Evolutionary conservation across 2,888 invertebrate genomes (phyloP), one percentile per base, ranked within the genome.

Genomic region (Anthrax anthrax): DNA sequence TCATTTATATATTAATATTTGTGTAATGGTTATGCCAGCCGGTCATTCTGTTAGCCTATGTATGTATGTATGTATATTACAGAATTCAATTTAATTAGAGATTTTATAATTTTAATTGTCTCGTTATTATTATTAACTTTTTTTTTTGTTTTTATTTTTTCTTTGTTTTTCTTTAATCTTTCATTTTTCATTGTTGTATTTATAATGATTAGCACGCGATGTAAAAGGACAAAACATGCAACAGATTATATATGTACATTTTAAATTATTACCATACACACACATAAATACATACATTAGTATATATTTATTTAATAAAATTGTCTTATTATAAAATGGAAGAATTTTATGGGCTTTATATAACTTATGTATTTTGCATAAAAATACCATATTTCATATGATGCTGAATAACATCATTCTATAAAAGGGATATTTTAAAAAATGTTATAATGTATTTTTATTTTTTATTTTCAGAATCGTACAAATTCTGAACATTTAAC

Each of bases 401-500:
- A n/a, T n/a, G n/a, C n/a, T n/a, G n/a, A n/a, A n/a, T n/a, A n/a
- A n/a, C n/a, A n/a, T n/a, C n/a, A n/a, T n/a, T n/a, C n/a, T n/a
- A n/a, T n/a, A n/a, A n/a, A n/a, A n/a, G n/a, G n/a, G n/a, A n/a
- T n/a, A n/a, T n/a, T n/a, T n/a, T n/a, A n/a, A n/a, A n/a, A n/a
- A n/a, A n/a, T n/a, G n/a, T n/a, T 23, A 8, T 23, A 23, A 23
- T 23, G 8, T 23, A 8, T 6, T 23, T 23, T 23, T 23, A 23
- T 32, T 32, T 12, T 32, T 12, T 36, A 10, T 49, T 72, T 74
- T 50, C 77, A 83, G 82, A 82, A 81, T 62, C 77, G 78, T 55
- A 81, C 81, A 51, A 52, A 52, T 46, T 49, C 51, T 10, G 52
- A 54, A 38, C 49, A 51, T 44, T 40, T 50, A 10, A 51, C 50